Percentiles rank a stretch among this genome's conserved stretches.
phyloP scores from a whole-genome alignment of 2,888 invertebrate species.

The Hipparchia sbordonii region DNA sequence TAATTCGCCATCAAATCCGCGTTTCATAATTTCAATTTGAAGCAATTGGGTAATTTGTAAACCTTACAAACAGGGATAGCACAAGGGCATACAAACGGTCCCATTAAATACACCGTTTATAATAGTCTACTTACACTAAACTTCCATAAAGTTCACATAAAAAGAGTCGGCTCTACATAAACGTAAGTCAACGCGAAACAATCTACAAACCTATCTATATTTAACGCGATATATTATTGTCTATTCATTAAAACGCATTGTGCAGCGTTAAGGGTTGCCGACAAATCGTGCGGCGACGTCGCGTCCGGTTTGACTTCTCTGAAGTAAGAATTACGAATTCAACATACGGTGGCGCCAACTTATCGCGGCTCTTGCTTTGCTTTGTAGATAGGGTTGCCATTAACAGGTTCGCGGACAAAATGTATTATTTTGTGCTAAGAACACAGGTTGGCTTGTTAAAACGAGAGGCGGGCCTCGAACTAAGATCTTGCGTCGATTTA shows the following conservation, averaged over 20 bases:
- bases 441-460: too few relatives aligned
- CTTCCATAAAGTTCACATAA: not conserved
- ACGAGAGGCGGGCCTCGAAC: too few relatives aligned
- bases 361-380: conserved; percentile 38
- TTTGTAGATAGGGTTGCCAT: conserved; percentile 38
- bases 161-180: not conserved
- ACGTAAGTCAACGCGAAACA: not conserved
- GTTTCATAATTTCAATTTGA: too few relatives aligned
- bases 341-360: conserved; percentile 47
- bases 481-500: too few relatives aligned
- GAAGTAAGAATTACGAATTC: conserved; percentile 55
- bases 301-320: conserved; percentile 54
- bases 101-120: too few relatives aligned
- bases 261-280: conserved; percentile 35
- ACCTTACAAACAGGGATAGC: too few relatives aligned
- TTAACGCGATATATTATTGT: conserved; percentile 11
- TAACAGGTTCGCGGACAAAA: not conserved
- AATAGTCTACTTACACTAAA: not conserved
- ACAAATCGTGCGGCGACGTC: conserved; percentile 39
- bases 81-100: too few relatives aligned
- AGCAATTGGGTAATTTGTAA: too few relatives aligned
- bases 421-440: too few relatives aligned
- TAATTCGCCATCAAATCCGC: too few relatives aligned
- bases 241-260: conserved; percentile 36
- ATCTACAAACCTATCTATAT: conserved; percentile 15